phyloP scores from a whole-genome alignment of 2,888 invertebrate species.

The Rhaphigaster nebulosa region DNA sequence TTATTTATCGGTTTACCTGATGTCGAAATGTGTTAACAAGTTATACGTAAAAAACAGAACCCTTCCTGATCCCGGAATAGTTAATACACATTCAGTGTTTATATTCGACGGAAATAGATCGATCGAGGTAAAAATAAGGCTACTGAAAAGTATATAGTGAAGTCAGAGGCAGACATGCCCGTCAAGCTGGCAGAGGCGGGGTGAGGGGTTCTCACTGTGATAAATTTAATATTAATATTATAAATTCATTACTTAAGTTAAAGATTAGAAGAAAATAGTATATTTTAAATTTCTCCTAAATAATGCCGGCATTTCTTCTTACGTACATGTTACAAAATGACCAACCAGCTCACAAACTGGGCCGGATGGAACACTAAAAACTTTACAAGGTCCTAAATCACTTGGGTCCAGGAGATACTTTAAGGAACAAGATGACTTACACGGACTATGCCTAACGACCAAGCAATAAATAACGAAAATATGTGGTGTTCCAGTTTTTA shows the following conservation, averaged over 20 bases:
- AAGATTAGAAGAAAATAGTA: too few species aligned
- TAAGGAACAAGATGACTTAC: not conserved
- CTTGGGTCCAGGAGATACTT: not conserved
- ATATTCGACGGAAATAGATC: not conserved
- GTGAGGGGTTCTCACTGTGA: too few species aligned
- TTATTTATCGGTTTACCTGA: not conserved
- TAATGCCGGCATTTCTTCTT: too few species aligned
- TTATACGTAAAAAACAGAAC: not conserved
- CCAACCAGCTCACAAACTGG: not conserved
- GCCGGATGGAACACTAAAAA: not conserved
- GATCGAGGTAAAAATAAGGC: not conserved
- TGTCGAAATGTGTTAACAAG: not conserved
- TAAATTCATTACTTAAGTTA: too few species aligned
- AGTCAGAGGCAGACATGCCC: not conserved
- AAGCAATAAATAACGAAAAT: not conserved
- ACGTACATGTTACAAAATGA: not conserved
- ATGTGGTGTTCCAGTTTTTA: conserved; percentile 31
- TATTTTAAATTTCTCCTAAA: too few species aligned
- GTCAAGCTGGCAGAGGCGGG: not conserved
- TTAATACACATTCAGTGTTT: not conserved
- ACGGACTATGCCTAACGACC: not conserved
- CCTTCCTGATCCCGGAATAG: not conserved
- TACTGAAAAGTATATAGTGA: not conserved
- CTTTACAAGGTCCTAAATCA: not conserved
- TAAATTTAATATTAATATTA: too few species aligned